Evolutionary conservation across 2,797 vertebrate genomes (phyloP).

Genomic region (Malurus leucopterus): DNA sequence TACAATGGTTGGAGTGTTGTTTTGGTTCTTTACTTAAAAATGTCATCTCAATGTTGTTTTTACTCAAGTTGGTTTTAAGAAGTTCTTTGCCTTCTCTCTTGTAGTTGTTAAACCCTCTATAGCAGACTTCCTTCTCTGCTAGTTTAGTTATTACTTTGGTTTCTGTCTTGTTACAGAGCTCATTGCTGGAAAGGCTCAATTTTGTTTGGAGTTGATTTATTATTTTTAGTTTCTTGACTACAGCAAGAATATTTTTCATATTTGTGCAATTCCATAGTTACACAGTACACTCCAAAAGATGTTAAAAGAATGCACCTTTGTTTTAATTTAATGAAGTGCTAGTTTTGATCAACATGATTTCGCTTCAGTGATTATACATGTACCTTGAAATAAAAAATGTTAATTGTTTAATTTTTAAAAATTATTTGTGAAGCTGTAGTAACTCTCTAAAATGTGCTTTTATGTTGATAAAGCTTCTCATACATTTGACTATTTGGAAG

Average conservation of each 20-base stretch:
- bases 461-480: background rate
- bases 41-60: background rate
- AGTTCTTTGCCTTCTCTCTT: background rate
- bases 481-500: background rate
- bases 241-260: background rate
- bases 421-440: background rate
- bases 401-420: background rate
- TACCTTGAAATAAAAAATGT: background rate
- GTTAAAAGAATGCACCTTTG: background rate
- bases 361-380: background rate
- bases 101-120: background rate
- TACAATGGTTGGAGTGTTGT: fast-evolving
- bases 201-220: background rate
- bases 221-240: background rate
- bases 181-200: background rate
- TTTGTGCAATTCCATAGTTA: background rate
- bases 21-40: background rate
- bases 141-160: background rate
- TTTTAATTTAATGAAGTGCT: background rate
- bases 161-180: background rate
- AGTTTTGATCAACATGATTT: background rate
- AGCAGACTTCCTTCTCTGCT: background rate
- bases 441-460: background rate
- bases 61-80: background rate
- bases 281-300: background rate